Base-by-base conservation (phyloP, 1,140 invertebrate genomes). In the Meloidogyne chitwoodi region DNA sequence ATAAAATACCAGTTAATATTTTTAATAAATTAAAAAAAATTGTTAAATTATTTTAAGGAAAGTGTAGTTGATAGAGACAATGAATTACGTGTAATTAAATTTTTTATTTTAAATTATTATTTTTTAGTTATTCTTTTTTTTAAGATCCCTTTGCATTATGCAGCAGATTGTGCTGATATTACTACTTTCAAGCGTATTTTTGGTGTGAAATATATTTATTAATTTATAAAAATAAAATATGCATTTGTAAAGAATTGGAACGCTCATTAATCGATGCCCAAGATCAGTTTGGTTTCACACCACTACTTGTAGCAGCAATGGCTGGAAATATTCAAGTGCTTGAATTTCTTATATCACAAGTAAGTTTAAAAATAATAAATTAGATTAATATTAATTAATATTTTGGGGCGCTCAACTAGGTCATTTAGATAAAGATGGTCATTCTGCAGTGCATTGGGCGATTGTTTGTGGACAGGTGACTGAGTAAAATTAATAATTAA, bases 391-490 rank as follows among this genome's bases (percentile, higher is more conserved):
- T 5, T 56, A n/a, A 27, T 19, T 41, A 38, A 22, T 44, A 12
- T 29, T 73, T 61, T 11, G 19, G 75, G 88, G 88, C 29, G 94
- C 94, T 12, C 92, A 96, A 84, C 91, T 97, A 63, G 92, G 93
- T 87, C 92, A 92, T 44, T 90, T 92, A 70, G 96, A 98, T 88
- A 92, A 93, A 84, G 95, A 98, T 87, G 92, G 92, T 68, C 96
- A 99, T 87, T 95, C 94, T 2, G 92, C 93, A n/a, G 92, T 96
- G 19, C 96, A 99, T 88, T 99, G 96, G 96, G 95, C 96, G 8
- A 78, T 82, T 29, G 81, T 83, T 38, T 86, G 74, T 75, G 83
- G 79, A 69, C 80, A 82, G 56, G 62, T 81, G 31, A 65, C 24
- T 6, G 19, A 66, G 10, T n/a, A 66, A 24, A n/a, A 24, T 26